A percentile compares a stretch with the other conserved stretches of the same genome.
Conservation (phyloP, 2,888 invertebrate species). For the Sipunculus nudus region DNA sequence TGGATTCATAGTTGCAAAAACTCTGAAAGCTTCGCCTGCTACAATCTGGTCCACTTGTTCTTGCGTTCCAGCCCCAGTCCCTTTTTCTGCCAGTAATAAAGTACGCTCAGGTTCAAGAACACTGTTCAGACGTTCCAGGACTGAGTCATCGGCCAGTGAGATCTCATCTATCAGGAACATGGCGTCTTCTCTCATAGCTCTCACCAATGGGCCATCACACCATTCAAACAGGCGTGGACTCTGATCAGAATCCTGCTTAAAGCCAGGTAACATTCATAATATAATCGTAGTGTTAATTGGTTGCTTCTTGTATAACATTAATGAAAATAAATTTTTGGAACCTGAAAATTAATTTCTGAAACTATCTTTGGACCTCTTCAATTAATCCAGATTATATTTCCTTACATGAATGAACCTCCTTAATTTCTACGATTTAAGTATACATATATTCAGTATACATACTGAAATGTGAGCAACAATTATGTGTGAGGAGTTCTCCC, state of each 20-base stretch:
- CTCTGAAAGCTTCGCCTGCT: conserved; percentile 80
- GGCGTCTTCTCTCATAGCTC: conserved; percentile 86
- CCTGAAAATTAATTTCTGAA: too few relatives aligned
- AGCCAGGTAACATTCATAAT: too few relatives aligned
- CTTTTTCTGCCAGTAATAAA: conserved; percentile 88
- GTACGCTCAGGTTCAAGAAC: conserved; percentile 91
- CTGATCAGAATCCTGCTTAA: conserved; percentile 3
- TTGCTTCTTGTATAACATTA: too few relatives aligned
- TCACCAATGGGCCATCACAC: conserved; percentile 94
- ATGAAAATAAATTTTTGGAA: too few relatives aligned
- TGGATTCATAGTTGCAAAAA: conserved; percentile 99
- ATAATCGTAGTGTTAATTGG: too few relatives aligned
- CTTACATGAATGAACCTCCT: too few relatives aligned
- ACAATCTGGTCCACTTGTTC: conserved; percentile 57
- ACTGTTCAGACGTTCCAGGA: conserved; percentile 95
- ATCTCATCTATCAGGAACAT: conserved; percentile 98
- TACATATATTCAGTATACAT: too few relatives aligned
- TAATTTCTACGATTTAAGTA: too few relatives aligned
- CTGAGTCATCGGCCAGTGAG: conserved; percentile 97
- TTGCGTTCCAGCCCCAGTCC: conserved; percentile 61
- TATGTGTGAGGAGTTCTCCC: too few relatives aligned
- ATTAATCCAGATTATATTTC: too few relatives aligned
- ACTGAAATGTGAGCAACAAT: too few relatives aligned
- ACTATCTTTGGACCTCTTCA: too few relatives aligned
- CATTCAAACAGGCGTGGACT: conserved; percentile 83